phyloP scores from a whole-genome alignment of 2,113 vertebrate genomes.

The Hemiscyllium ocellatum region DNA sequence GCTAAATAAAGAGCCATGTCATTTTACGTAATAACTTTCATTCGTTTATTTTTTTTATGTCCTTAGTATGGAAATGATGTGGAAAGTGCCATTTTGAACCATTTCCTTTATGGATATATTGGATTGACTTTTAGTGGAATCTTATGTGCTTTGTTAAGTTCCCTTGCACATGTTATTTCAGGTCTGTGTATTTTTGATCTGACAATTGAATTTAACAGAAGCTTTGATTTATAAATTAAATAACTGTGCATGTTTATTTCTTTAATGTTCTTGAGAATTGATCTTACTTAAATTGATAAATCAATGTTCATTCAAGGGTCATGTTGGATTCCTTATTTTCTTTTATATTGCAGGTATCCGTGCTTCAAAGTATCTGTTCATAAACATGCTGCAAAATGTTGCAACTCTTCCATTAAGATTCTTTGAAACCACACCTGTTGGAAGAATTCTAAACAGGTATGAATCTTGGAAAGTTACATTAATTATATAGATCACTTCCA shows the following conservation, averaged over 20 bases:
- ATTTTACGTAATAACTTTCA: background rate
- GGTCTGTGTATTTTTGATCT: background rate
- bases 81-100: background rate
- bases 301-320: background rate
- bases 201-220: background rate
- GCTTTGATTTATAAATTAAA: background rate
- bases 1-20: background rate
- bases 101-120: constrained; percentile 25
- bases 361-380: constrained; percentile 30
- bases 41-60: background rate
- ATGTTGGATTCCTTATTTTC: constrained; percentile 1
- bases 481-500: constrained; percentile 32
- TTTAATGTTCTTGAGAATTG: background rate
- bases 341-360: background rate
- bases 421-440: constrained; percentile 36
- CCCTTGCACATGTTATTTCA: constrained; percentile 27
- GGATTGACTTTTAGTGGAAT: background rate
- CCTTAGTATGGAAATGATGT: background rate
- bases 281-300: background rate
- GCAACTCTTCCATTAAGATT: constrained; percentile 32
- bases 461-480: constrained; percentile 17
- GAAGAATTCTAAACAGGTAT: constrained; percentile 35
- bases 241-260: background rate
- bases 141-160: constrained; percentile 7
- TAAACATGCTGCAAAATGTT: constrained; percentile 20